Evolutionary conservation across 2,113 vertebrate genomes (phyloP).

Genomic region (Ceyx cyanopectus): DNA sequence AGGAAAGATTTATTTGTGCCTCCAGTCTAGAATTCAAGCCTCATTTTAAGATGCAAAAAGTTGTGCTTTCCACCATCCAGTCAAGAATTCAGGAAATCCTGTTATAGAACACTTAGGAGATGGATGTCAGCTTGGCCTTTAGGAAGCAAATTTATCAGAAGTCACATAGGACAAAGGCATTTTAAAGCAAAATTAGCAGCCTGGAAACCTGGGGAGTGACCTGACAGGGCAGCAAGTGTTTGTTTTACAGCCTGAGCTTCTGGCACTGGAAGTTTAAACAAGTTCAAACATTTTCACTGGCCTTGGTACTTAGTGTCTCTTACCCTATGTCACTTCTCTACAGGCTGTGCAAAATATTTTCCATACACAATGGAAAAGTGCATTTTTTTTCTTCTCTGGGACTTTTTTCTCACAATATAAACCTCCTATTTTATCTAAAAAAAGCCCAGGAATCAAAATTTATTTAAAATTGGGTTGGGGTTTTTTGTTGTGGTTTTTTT

Average conservation of each 20-base stretch:
- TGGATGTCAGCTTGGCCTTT: neutral
- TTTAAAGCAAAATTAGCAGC: slow-evolving; percentile 24
- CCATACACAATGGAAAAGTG: neutral
- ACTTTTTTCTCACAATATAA: neutral
- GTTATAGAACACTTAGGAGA: neutral
- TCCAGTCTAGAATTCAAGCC: neutral
- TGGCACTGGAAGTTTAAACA: neutral
- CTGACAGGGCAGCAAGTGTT: neutral
- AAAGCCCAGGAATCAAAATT: neutral
- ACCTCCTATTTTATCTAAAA: neutral
- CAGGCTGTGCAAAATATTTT: neutral
- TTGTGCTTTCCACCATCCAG: neutral
- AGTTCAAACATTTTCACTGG: slow-evolving; percentile 7
- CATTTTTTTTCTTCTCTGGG: neutral
- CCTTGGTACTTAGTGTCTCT: neutral
- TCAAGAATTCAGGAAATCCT: neutral
- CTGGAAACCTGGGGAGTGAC: neutral
- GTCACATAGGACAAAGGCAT: neutral
- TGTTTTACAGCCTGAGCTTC: slow-evolving; percentile 5
- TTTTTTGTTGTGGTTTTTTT: too few species aligned
- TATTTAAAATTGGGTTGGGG: neutral
- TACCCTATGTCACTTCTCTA: neutral
- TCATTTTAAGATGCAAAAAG: neutral
- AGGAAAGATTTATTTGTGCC: neutral
- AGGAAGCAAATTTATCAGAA: neutral